Base-by-base conservation (phyloP, 2,113 vertebrate species). In the Bostrychus sinensis region DNA sequence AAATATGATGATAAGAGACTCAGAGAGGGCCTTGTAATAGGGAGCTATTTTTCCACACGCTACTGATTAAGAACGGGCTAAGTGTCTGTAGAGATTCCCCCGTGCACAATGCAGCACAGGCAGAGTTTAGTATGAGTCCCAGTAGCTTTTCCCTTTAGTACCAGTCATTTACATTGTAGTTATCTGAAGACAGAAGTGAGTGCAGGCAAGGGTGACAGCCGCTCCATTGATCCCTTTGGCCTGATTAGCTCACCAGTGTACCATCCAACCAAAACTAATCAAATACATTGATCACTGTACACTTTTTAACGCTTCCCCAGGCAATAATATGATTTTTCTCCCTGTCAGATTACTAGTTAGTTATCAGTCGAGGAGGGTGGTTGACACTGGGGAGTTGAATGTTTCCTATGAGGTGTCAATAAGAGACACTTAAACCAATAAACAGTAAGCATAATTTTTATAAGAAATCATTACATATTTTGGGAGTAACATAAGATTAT, bases 241-340 rank as follows among this genome's bases (percentile, higher is more conserved):
- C 82, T 82, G 85, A 90, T 90, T 90, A 90, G 86, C 86, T 86
- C 77, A 68, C 83, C 80, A 77, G 73, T 71, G 78, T 79, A 77
- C 56, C 45, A 11, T 86, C 81, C 71, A 72, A 75, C 75, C 74
- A 72, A 23, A 86, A 85, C 75, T 83, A 85, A 88, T 90, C 87
- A 85, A 81, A 90, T 80, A 68, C 85, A 90, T 90, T 85, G 85
- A 89, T 89, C 87, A 86, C 28, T 43, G 66, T 56, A 80, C 77
- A 80, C 77, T 83, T 88, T 82, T 88, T 89, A 89, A 86, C 30
- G 86, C 86, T 84, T 83, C 84, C 77, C 79, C 64, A 34, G 81
- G 81, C 89, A 86, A 80, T 88, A 89, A 81, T 75, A 60, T 0
- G 73, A 88, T 82, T 81, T 78, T 83, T 77, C 55, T 74, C 54